phyloP scores from a whole-genome alignment of 2,888 invertebrate genomes.

The Nomada fucata region DNA sequence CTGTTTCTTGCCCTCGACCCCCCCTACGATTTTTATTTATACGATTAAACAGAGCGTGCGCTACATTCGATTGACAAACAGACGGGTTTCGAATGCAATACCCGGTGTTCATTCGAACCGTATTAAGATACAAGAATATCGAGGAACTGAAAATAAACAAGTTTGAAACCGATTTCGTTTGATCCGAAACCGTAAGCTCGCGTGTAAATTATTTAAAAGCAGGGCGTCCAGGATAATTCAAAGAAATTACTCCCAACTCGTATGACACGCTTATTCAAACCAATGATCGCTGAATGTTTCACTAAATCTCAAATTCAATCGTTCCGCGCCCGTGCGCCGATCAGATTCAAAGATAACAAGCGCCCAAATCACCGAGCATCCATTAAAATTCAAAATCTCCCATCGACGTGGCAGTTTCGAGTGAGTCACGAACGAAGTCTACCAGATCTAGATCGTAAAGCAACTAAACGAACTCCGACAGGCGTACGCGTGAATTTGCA shows the following conservation, averaged over 20 bases:
- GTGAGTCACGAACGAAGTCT: not conserved
- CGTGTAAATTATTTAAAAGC: too few species aligned
- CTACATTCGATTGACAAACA: slow-evolving; percentile 35
- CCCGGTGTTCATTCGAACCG: not conserved
- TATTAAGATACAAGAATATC: not conserved
- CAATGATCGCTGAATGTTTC: too few species aligned
- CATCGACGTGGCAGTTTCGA: not conserved
- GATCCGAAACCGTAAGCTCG: too few species aligned
- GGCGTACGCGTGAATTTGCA: slow-evolving; percentile 19
- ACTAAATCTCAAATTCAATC: not conserved
- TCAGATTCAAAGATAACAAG: not conserved
- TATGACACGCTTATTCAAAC: too few species aligned
- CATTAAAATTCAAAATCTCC: not conserved
- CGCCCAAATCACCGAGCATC: not conserved
- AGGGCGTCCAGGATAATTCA: too few species aligned
- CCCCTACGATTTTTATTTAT: slow-evolving; percentile 32
- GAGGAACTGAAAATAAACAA: not conserved
- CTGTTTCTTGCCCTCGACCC: slow-evolving; percentile 19
- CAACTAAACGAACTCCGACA: not conserved
- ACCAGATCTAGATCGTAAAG: not conserved
- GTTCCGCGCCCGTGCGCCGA: not conserved
- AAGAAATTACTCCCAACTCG: too few species aligned
- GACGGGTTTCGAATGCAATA: not conserved
- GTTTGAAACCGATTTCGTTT: not conserved
- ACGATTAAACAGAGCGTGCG: slow-evolving; percentile 20